Conservation (phyloP, 2,888 invertebrate species). For the Busseola fusca region DNA sequence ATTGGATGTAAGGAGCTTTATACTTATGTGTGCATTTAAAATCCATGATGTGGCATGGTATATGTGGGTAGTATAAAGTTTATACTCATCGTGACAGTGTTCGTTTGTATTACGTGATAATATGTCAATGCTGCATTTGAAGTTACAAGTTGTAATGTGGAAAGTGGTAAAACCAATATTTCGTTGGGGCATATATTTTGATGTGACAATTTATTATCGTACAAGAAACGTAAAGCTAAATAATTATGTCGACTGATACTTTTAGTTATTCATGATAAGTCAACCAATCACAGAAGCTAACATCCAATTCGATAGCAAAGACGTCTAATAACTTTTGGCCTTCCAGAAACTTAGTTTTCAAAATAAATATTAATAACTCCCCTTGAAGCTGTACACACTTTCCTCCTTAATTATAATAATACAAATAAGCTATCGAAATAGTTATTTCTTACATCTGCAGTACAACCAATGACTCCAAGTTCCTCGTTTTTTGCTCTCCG, state of each 20-base stretch:
- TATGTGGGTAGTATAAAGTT: constrained; percentile 3
- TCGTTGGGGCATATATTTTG: neutral
- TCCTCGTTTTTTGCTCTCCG: neutral
- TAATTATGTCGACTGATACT: neutral
- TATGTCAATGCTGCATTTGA: constrained; percentile 16
- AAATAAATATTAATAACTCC: neutral
- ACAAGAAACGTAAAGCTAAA: neutral
- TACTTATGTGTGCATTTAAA: constrained; percentile 28
- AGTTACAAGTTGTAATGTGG: neutral
- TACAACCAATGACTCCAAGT: neutral
- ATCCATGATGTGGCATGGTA: neutral
- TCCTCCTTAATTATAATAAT: neutral
- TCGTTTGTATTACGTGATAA: constrained; percentile 9
- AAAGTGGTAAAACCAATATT: neutral
- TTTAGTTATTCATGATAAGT: too few species aligned
- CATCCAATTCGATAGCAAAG: neutral
- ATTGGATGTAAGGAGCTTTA: constrained; percentile 21
- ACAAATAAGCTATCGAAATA: neutral
- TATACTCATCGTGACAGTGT: neutral
- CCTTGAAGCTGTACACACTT: neutral
- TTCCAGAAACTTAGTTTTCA: neutral
- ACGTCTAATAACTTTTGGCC: too few species aligned
- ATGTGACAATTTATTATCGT: neutral
- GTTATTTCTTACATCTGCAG: neutral
- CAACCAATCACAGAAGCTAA: neutral